Percentiles rank a stretch among this genome's conserved stretches.
Evolutionary conservation across 2,888 invertebrate genomes (phyloP).

Genomic region (Thereva nobilitata): DNA sequence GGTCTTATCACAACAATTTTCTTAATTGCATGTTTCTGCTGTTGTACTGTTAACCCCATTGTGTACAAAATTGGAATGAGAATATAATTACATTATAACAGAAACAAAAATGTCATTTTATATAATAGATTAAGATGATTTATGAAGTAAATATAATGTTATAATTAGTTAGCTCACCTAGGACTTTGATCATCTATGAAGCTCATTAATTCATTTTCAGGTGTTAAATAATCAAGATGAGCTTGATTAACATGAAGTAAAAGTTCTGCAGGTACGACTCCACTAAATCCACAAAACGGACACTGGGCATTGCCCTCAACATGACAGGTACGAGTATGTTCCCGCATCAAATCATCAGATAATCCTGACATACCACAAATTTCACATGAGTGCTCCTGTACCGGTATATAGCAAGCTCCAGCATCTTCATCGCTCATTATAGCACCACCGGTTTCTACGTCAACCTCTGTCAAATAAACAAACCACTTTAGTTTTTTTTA

Average conservation of each 20-base stretch:
- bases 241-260: conserved; percentile 79
- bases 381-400: conserved; percentile 67
- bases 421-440: conserved; percentile 44
- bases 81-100: too few relatives aligned
- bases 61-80: too few relatives aligned
- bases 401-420: conserved; percentile 43
- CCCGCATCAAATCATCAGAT: conserved; percentile 76
- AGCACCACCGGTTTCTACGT: conserved; percentile 9
- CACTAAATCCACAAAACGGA: conserved; percentile 79
- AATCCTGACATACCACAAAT: conserved; percentile 84
- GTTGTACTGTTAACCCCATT: too few relatives aligned
- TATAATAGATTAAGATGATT: too few relatives aligned
- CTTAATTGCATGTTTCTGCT: too few relatives aligned
- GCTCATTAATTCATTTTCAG: conserved; percentile 75
- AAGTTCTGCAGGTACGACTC: conserved; percentile 74
- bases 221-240: conserved; percentile 82
- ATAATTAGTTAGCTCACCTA: conserved; percentile 54
- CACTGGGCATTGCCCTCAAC: conserved; percentile 78
- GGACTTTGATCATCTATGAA: conserved; percentile 76
- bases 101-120: too few relatives aligned
- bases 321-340: conserved; percentile 78
- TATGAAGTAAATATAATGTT: neutral
- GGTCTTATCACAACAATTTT: too few relatives aligned
- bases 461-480: conserved; percentile 12
- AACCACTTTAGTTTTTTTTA: neutral